phyloP scores from a whole-genome alignment of 2,888 invertebrate species.

The Ethmia dodecea region DNA sequence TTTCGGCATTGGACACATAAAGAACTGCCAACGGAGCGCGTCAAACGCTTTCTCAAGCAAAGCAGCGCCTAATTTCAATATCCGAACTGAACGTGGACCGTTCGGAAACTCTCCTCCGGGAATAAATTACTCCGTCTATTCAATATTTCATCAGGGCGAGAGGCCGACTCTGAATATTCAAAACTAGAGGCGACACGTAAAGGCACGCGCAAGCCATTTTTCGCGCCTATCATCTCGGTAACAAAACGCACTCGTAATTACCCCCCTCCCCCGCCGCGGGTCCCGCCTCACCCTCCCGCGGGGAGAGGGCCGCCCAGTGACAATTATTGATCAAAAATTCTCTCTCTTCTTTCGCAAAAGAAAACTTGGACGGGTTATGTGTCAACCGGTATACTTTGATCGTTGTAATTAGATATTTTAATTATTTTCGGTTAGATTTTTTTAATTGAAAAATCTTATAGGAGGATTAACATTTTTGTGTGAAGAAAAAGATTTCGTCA shows the following conservation, averaged over 20 bases:
- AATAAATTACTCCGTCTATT: constrained; percentile 76
- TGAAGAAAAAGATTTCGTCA: no score
- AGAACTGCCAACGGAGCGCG: constrained; percentile 24
- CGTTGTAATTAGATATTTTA: constrained; percentile 67
- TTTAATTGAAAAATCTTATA: no score
- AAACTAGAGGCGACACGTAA: constrained; percentile 75
- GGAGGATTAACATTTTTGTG: no score
- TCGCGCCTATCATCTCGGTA: constrained; percentile 78
- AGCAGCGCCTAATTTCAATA: constrained; percentile 77
- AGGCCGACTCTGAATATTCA: constrained; percentile 74
- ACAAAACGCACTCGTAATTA: constrained; percentile 78
- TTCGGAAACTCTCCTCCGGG: constrained; percentile 69
- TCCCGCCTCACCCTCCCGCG: constrained; percentile 27
- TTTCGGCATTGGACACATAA: constrained; percentile 34
- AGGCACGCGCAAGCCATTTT: constrained; percentile 78
- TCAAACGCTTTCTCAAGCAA: constrained; percentile 70
- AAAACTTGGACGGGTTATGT: constrained; percentile 79
- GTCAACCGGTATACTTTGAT: constrained; percentile 66
- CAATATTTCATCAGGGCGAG: constrained; percentile 75
- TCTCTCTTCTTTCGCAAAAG: constrained; percentile 80
- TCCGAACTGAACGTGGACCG: constrained; percentile 66
- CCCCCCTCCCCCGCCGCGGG: constrained; percentile 47
- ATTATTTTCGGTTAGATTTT: constrained; percentile 23
- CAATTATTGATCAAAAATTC: constrained; percentile 84
- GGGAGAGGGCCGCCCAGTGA: constrained; percentile 76